A percentile compares a stretch with the other conserved stretches of the same genome.
phyloP scores from a whole-genome alignment of 2,888 invertebrate genomes.

The Lamellibrachia columna region DNA sequence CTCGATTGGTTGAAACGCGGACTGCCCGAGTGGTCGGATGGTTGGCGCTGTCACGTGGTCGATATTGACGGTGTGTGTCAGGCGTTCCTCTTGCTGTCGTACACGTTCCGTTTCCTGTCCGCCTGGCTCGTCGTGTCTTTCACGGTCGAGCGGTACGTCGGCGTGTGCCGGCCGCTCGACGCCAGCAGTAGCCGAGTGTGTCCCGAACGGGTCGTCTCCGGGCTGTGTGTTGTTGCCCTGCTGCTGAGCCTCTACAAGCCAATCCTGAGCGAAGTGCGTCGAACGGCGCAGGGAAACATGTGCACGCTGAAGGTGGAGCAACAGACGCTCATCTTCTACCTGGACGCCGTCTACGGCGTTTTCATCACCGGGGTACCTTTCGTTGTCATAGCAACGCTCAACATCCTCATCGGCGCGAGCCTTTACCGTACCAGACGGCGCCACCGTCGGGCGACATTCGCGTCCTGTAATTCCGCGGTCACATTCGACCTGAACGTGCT shows the following conservation, averaged over 20 bases:
- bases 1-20: slow-evolving; percentile 59
- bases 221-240: slow-evolving; percentile 45
- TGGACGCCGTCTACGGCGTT: slow-evolving; percentile 56
- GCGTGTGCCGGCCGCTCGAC: slow-evolving; percentile 57
- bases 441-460: slow-evolving; percentile 46
- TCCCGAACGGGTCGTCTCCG: slow-evolving; percentile 50
- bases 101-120: slow-evolving; percentile 57
- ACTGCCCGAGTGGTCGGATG: slow-evolving; percentile 45
- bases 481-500: neutral
- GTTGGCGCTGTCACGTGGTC: slow-evolving; percentile 26
- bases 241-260: slow-evolving; percentile 46
- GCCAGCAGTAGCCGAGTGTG: slow-evolving; percentile 49
- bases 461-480: neutral
- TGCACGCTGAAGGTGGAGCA: slow-evolving; percentile 49
- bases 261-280: slow-evolving; percentile 40
- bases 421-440: slow-evolving; percentile 44
- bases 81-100: slow-evolving; percentile 76
- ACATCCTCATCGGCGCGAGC: slow-evolving; percentile 56
- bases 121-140: slow-evolving; percentile 61
- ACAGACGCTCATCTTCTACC: slow-evolving; percentile 46
- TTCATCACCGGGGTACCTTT: slow-evolving; percentile 59
- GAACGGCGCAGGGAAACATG: slow-evolving; percentile 28
- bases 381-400: slow-evolving; percentile 54
- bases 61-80: slow-evolving; percentile 65
- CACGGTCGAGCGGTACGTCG: slow-evolving; percentile 59